Evolutionary conservation across 2,888 invertebrate genomes (phyloP).

Genomic region (Sylvicola fuscatus): DNA sequence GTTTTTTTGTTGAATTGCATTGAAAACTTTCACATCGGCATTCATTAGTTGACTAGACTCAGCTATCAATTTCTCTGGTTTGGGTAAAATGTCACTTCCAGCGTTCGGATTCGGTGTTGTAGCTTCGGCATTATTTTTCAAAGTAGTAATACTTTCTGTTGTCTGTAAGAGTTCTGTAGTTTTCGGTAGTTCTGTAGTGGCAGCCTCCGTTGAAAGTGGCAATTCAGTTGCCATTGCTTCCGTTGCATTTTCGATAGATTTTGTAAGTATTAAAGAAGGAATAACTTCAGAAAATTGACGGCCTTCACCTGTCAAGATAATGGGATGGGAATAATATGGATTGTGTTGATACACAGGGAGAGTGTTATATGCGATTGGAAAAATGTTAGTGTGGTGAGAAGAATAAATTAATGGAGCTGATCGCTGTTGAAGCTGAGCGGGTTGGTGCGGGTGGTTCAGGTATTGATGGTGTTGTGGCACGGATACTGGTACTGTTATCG

Average conservation of each 20-base stretch:
- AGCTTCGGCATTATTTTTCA: conserved; percentile 10
- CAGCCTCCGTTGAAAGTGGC: too few species aligned
- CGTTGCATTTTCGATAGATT: too few species aligned
- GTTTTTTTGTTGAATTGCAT: conserved; percentile 18
- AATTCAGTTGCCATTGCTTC: too few species aligned
- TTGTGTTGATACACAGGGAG: not conserved
- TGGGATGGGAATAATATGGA: too few species aligned
- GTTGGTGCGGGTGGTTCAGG: conserved; percentile 9
- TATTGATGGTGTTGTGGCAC: too few species aligned
- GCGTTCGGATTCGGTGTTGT: conserved; percentile 8
- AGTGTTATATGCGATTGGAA: not conserved
- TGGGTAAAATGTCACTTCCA: conserved; percentile 1
- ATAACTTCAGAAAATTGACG: too few species aligned
- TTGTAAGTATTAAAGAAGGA: too few species aligned
- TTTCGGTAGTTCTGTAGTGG: not conserved
- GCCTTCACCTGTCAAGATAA: too few species aligned
- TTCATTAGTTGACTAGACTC: not conserved
- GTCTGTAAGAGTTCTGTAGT: not conserved
- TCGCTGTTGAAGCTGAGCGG: conserved; percentile 1
- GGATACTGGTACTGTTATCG: too few species aligned
- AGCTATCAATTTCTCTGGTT: conserved; percentile 3
- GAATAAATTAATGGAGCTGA: not conserved
- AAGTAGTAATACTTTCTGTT: not conserved
- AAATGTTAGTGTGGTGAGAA: not conserved
- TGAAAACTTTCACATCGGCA: conserved; percentile 14